Evolutionary conservation across 2,113 vertebrate genomes (phyloP).

Genomic region (Chaenogobius annularis): DNA sequence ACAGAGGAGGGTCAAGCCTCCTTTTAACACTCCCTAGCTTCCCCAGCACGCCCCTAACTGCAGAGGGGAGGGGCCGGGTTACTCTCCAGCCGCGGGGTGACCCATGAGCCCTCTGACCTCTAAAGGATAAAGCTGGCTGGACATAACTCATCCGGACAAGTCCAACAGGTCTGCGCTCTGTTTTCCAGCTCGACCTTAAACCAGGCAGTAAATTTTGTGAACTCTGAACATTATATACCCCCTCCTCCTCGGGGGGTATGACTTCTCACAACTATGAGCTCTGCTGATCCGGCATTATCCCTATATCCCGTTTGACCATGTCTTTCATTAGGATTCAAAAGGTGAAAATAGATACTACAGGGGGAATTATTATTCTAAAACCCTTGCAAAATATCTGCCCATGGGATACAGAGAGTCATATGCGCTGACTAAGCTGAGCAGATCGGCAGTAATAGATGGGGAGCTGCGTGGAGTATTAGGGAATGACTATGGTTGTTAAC

Average conservation of each 20-base stretch:
- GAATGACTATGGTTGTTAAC: constrained; percentile 44
- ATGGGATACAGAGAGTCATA: constrained; percentile 24
- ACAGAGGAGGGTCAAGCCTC: constrained; percentile 26
- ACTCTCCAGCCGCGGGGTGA: constrained; percentile 54
- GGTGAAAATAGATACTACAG: constrained; percentile 48
- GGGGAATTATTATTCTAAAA: constrained; percentile 59
- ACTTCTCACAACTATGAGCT: constrained; percentile 40
- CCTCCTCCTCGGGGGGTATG: constrained; percentile 41
- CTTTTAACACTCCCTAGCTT: constrained; percentile 34
- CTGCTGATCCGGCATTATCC: constrained; percentile 65
- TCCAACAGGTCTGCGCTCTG: constrained; percentile 66
- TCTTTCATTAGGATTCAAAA: constrained; percentile 67
- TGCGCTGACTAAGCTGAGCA: constrained; percentile 45
- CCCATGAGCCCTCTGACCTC: constrained; percentile 65
- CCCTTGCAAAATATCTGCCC: constrained; percentile 46
- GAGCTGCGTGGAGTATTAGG: constrained; percentile 19
- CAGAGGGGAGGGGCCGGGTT: constrained; percentile 45
- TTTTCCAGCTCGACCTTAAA: constrained; percentile 59
- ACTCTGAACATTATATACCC: constrained; percentile 52
- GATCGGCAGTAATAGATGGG: constrained; percentile 28
- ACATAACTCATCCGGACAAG: constrained; percentile 67
- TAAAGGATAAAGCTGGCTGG: constrained; percentile 50
- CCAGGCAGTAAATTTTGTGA: constrained; percentile 63
- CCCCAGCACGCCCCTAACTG: constrained; percentile 26
- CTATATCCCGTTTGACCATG: constrained; percentile 54